Evolutionary conservation across 1,140 invertebrate species (phyloP), one percentile per base, ranked within the genome.

Genomic region (Drosophila nikananu): DNA sequence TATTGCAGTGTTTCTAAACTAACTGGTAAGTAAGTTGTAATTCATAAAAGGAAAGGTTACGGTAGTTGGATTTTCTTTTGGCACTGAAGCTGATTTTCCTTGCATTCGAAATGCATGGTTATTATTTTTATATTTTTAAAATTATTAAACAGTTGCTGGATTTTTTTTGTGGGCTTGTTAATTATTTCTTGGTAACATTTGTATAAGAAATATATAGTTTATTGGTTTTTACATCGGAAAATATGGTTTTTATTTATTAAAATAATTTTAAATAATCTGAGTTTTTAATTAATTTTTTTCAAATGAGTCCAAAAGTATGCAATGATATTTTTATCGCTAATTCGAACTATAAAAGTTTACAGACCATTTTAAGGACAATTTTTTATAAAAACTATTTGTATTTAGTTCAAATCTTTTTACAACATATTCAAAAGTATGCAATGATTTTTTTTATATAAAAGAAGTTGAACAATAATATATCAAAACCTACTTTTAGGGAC

Each of bases 1-100:
- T 74, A 73, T 75, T 75, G 57, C 58, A 48, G 70, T 74, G 70
- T 74, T 55, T 39, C 58, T 74, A 75, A 42, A 21, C 72, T 75
- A 75, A 25, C 30, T 72, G 51, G 15, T 76, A 48, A 32, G 21
- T 55, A 73, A 35, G 41, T 57, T 48, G 13, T 39, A 37, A 10
- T 72, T 72, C 5, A 49, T 35, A 41, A 35, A 35, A 51, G 17
- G 12, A 72, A 72, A 23, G n/a, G 42, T 27, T 57, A 44, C 39
- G n/a, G 9, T 46, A 42, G 55, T 27, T 54, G 15, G 19, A 15
- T 39, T 9, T 63, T 27, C n/a, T 13, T 48, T 48, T 48, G 51
- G 1, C 15, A 27, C 19, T 30, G 23, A 55, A 67, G 62, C 48
- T 30, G 19, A 46, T 71, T 57, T 59, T 74, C 48, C 19, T 54